phyloP scores from a whole-genome alignment of 1,140 invertebrate genomes.

The Sitodiplosis mosellana region DNA sequence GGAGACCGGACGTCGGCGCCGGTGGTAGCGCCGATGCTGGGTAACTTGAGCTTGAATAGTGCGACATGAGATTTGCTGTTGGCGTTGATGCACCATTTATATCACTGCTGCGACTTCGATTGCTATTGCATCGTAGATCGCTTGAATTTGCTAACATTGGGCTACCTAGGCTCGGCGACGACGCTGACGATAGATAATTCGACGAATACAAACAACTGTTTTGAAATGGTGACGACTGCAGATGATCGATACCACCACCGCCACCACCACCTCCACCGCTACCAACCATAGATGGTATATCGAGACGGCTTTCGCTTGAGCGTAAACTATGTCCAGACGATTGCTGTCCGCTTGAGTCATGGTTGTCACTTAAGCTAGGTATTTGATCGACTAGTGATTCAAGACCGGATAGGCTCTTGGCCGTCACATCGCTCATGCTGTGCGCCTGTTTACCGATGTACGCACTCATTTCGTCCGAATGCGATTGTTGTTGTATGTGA shows the following conservation, averaged over 20 bases:
- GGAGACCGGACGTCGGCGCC: slow-evolving; percentile 7
- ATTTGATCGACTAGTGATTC: slow-evolving; percentile 83
- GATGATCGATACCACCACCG: slow-evolving; percentile 6
- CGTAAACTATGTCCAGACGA: too few species aligned
- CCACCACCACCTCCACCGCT: slow-evolving; percentile 9
- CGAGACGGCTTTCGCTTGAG: too few species aligned
- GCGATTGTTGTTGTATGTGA: too few species aligned
- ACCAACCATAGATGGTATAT: slow-evolving; percentile 14
- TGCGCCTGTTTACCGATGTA: background rate
- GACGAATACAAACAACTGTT: background rate
- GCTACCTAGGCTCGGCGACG: background rate
- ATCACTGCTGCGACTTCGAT: too few species aligned
- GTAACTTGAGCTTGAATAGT: slow-evolving; percentile 5
- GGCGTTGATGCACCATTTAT: too few species aligned
- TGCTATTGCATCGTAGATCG: too few species aligned
- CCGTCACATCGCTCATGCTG: slow-evolving; percentile 50
- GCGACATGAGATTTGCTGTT: slow-evolving; percentile 3
- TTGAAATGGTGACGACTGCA: background rate
- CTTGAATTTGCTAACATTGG: background rate
- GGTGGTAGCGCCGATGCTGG: slow-evolving; percentile 4
- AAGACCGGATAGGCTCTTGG: slow-evolving; percentile 71
- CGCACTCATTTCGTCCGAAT: too few species aligned
- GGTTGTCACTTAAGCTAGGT: slow-evolving; percentile 55
- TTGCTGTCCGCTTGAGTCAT: too few species aligned
- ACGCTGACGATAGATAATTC: background rate